Evolutionary conservation across 2,888 invertebrate species (phyloP), one percentile per base, ranked within the genome.

Genomic region (Papilio elwesi): DNA sequence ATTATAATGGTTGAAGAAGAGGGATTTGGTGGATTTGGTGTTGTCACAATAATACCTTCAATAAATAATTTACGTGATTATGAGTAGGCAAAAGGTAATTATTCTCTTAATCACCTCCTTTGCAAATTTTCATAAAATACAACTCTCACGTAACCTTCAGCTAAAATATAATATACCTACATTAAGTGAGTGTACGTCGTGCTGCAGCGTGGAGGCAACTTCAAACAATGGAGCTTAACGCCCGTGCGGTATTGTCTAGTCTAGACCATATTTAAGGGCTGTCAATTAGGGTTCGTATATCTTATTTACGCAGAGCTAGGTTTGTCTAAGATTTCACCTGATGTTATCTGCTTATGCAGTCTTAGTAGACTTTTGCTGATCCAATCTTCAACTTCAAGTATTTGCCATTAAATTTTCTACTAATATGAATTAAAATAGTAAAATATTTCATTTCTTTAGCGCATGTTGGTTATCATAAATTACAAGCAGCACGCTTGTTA

Each of bases 191-290:
- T 70, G 53, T 53, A 70, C 51, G 70, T 70, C 68, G 64, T 55
- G 36, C 10, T 26, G 55, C 48, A 48, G 26, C 11, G 43, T 16
- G 43, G 38, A 71, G 59, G 55, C 47, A 48, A 43, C 55, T 51
- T 16, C 16, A 11, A 66, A 66, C 66, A 71, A 71, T 71, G 43
- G 55, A 36, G 57, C 65, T 64, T 38, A 65, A 48, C 65, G 38
- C 53, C 36, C 48, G 66, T 48, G 49, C 65, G 15, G 65, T 59
- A 71, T 71, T 70, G 63, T 70, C 71, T 71, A 57, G 71, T 66
- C 71, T 66, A 71, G 65, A 64, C 70, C 55, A 16, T 10, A 63
- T 52, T 16, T 15, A 38, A 70, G 66, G 71, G 71, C 43, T 71
- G 57, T 43, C 57, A 26, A 55, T 55, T 48, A 47, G 8, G 6